Evolutionary conservation across 2,113 vertebrate genomes (phyloP).

Genomic region (Cephalopterus ornatus): DNA sequence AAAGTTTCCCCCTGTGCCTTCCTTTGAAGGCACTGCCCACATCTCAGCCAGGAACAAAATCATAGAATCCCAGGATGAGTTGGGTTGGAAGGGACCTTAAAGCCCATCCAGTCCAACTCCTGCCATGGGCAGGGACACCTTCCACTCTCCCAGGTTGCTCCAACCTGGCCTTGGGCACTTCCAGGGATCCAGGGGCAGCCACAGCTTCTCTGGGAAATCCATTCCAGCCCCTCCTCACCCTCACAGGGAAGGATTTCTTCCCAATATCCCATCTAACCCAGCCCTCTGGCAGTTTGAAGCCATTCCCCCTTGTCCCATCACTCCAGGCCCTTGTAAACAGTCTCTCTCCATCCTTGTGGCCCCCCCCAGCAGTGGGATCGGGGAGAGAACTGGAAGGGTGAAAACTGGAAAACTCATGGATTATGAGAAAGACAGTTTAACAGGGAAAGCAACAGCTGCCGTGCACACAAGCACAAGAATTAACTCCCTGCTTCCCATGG

Average conservation of each 20-base stretch:
- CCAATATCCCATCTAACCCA: background rate
- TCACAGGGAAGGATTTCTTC: background rate
- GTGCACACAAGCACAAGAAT: too few species aligned
- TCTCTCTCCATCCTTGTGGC: background rate
- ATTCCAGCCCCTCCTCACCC: background rate
- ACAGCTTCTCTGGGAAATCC: background rate
- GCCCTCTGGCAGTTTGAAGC: background rate
- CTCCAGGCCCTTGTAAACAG: background rate
- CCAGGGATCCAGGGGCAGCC: background rate
- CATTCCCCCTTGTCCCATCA: background rate
- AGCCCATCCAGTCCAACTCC: background rate
- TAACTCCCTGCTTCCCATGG: too few species aligned
- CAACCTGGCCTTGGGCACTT: background rate
- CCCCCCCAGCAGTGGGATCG: too few species aligned
- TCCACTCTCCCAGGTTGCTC: accelerated
- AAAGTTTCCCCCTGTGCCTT: background rate
- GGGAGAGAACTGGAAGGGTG: too few species aligned
- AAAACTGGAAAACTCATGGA: too few species aligned
- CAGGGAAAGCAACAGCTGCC: too few species aligned
- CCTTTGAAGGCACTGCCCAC: background rate
- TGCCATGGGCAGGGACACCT: background rate
- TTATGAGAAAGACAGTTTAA: too few species aligned
- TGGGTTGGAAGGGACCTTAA: background rate
- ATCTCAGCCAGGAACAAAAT: background rate
- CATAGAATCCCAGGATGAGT: background rate